These are phyloP conservation scores for Brachyopa scutellaris DNA, from an alignment of 2,888 invertebrate genomes.

Conservation along the genomic window DNA sequence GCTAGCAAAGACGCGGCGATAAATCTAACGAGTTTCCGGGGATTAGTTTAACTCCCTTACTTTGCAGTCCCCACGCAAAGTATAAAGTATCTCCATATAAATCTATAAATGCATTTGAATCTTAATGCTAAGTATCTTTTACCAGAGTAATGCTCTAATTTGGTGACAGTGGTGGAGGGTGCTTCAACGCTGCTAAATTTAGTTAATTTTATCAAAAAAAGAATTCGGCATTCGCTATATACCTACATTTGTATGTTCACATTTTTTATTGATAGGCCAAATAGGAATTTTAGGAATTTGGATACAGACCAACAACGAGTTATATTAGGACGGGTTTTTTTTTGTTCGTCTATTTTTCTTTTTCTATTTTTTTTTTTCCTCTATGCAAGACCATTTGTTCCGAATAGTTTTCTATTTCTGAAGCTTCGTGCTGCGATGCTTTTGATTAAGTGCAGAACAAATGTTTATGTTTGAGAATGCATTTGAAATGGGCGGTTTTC, in stretches of 20 bases:
- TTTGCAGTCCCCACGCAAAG: no score
- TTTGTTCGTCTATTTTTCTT: neutral
- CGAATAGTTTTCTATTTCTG: conserved; percentile 62
- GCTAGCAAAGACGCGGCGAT: neutral
- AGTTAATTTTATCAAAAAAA: conserved; percentile 22
- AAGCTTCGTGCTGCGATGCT: conserved; percentile 5
- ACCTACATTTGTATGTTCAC: conserved; percentile 1
- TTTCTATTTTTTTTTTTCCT: neutral
- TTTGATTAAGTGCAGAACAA: conserved; percentile 42
- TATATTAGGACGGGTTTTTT: conserved; percentile 34
- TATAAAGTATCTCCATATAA: conserved; percentile 10
- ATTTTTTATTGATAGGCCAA: conserved; percentile 29
- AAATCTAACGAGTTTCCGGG: conserved; percentile 2
- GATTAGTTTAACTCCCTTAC: conserved; percentile 51
- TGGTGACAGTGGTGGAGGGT: neutral
- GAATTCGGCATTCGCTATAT: conserved; percentile 6
- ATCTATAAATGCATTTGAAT: no score
- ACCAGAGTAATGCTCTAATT: no score
- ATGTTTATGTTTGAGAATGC: conserved; percentile 6
- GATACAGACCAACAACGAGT: conserved; percentile 47
- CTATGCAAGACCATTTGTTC: conserved; percentile 29
- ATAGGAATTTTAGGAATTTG: conserved; percentile 52
- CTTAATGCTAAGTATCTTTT: no score
- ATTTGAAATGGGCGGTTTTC: conserved; percentile 17
- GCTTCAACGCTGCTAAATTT: conserved; percentile 1